phyloP scores from a whole-genome alignment of 1,140 invertebrate genomes.

The Drosophila eugracilis region DNA sequence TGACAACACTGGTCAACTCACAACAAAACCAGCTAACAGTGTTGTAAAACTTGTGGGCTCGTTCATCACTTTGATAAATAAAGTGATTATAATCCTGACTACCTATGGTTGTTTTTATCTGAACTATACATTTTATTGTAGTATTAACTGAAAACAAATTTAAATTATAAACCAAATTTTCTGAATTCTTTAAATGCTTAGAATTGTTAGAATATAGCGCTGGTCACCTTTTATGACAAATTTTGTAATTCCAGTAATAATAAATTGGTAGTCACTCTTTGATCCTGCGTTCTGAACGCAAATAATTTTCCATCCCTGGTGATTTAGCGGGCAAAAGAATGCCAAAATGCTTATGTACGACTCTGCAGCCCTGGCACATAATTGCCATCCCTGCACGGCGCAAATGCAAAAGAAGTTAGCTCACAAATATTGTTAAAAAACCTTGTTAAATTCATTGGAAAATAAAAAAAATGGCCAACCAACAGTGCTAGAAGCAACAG shows the following conservation, averaged over 20 bases:
- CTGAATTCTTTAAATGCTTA: no score
- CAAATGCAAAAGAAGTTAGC: conserved; percentile 44
- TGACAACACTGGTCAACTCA: conserved; percentile 1
- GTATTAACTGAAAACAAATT: no score
- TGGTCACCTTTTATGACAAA: no score
- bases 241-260: no score
- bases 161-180: no score
- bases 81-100: no score
- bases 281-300: neutral
- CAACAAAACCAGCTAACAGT: conserved; percentile 33
- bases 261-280: no score
- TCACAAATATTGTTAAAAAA: conserved; percentile 43
- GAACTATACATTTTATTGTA: no score
- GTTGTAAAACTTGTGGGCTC: conserved; percentile 18
- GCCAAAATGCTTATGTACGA: conserved; percentile 10
- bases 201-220: no score
- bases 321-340: conserved; percentile 70
- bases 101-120: no score
- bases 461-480: conserved; percentile 4
- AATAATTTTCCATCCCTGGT: conserved; percentile 28
- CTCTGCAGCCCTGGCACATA: conserved; percentile 13
- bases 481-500: conserved; percentile 14
- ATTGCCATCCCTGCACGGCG: conserved; percentile 46
- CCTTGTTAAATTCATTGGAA: conserved; percentile 34
- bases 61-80: neutral